Base-by-base conservation (phyloP, 2,797 vertebrate genomes). In the Pangasius krempfi region DNA sequence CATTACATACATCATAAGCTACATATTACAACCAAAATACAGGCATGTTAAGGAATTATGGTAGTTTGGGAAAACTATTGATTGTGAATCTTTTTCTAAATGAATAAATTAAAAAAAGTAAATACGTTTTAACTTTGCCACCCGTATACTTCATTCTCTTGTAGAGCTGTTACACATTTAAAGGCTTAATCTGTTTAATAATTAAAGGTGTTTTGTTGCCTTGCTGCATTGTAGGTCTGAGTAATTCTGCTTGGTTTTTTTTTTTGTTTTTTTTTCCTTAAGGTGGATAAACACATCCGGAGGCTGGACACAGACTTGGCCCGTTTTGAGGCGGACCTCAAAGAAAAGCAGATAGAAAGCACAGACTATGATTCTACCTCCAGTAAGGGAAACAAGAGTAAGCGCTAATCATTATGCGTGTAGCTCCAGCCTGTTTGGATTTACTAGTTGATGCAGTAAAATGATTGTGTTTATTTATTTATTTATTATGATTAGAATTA, bases 351-450 rank as follows among this genome's bases (percentile, higher is more conserved):
- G 94, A 97, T 97, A 72, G 97, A 98, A 85, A 97, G 97, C n/a
- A 97, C 96, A 76, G 97, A 97, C 93, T 97, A 97, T 86, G 97
- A 98, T 94, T 97, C 97, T 89, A 96, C 97, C 91, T 98, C 97
- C 87, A 98, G 97, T 96, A 98, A 98, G 95, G 96, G 97, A 93
- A 97, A 97, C 95, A 97, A 97, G 95, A 97, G 97, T 97, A 95
- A 97, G 97, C 87, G 52, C 76, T 44, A 1, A 25, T 72, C 52
- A 50, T 79, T 25, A 44, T 40, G 8, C 14, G 13, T 50, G 84
- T 58, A 47, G 37, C 58, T 37, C 37, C 78, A 30, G 64, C 64
- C 12, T 68, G 64, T 16, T 30, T 37, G 4, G 18, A 33, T 56
- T 0, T 37, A 22, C 37, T 37, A 37, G 54, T 56, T 56, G 18